A percentile compares a stretch with the other conserved stretches of the same genome.
phyloP scores from a whole-genome alignment of 2,888 invertebrate genomes.

The Chymomyza caudatula region DNA sequence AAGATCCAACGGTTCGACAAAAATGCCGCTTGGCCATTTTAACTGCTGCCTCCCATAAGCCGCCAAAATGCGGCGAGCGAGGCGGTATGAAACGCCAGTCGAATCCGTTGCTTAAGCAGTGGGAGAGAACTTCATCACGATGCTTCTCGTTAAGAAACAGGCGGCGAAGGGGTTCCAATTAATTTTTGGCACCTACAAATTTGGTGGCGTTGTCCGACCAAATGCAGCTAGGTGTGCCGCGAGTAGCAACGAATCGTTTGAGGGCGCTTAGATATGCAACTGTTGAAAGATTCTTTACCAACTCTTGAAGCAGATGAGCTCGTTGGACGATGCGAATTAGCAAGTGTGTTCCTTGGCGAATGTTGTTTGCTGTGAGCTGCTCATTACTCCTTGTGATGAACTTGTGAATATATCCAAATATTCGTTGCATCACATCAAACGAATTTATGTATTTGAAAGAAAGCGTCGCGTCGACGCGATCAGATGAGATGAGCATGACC shows the following conservation, averaged over 20 bases:
- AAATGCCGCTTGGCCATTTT: not conserved
- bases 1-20: not conserved
- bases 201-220: slow-evolving; percentile 16
- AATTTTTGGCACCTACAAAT: slow-evolving; percentile 17
- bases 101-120: not conserved
- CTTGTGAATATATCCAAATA: not conserved
- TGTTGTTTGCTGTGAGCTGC: too few species aligned
- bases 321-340: not conserved
- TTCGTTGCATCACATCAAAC: not conserved
- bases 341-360: not conserved
- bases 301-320: not conserved
- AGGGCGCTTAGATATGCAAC: slow-evolving; percentile 14
- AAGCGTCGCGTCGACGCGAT: not conserved
- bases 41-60: slow-evolving; percentile 2
- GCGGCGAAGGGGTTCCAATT: not conserved
- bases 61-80: slow-evolving; percentile 14
- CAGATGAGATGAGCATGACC: not conserved
- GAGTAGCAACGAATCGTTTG: slow-evolving; percentile 5
- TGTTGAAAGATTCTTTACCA: slow-evolving; percentile 16
- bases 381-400: too few species aligned
- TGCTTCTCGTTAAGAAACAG: slow-evolving; percentile 8
- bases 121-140: not conserved
- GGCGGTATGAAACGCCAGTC: slow-evolving; percentile 21
- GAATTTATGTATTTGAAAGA: not conserved
- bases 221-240: slow-evolving; percentile 1